Base-by-base conservation (phyloP, 2,888 invertebrate genomes). In the Drosophila kuntzei region DNA sequence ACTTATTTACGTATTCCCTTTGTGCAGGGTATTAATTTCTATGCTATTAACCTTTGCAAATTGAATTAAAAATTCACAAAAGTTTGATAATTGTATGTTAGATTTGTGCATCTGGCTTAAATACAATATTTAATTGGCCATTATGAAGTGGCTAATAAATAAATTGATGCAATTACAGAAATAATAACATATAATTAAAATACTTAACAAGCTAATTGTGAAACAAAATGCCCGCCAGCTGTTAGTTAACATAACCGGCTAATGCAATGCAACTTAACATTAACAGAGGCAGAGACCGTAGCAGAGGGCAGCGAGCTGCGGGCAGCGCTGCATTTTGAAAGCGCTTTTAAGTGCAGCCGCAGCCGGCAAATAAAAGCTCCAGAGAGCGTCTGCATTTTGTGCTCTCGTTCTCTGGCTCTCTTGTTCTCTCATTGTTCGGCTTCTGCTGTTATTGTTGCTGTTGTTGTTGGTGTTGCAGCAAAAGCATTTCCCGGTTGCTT, bases 401-500 rank as follows among this genome's bases (percentile, higher is more conserved):
- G 32, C 36, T 58, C 27, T 50, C 14, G n/a, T 27, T 12, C 14
- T 55, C 61, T 34, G 27, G 20, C 12, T 7, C 36, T 41, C 46
- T 36, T 14, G 16, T 27, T 44, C 62, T 16, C 32, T 44, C 62
- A 43, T 14, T 55, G 51, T 16, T 59, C 3, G 14, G 43, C 44
- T 43, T 14, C 27, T 36, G 32, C 49, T 41, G 22, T 3, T 53
- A 49, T 29, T 59, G 46, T 18, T 37, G 14, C n/a, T 69, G 36
- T 4, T 37, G 36, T 5, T 37, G 49, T 41, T 67, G 47, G 14
- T 63, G 55, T 37, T 61, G 67, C 59, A 60, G 63, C 72, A 32
- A 53, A 61, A 46, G 37, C 44, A 51, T 58, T 68, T 78, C 74
- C 75, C 78, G 75, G 75, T 58, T 60, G 57, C 36, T 49, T 67